These are phyloP conservation scores for Hypotaenidia okinawae DNA, from an alignment of 2,797 vertebrate genomes.

Conservation along the genomic window DNA sequence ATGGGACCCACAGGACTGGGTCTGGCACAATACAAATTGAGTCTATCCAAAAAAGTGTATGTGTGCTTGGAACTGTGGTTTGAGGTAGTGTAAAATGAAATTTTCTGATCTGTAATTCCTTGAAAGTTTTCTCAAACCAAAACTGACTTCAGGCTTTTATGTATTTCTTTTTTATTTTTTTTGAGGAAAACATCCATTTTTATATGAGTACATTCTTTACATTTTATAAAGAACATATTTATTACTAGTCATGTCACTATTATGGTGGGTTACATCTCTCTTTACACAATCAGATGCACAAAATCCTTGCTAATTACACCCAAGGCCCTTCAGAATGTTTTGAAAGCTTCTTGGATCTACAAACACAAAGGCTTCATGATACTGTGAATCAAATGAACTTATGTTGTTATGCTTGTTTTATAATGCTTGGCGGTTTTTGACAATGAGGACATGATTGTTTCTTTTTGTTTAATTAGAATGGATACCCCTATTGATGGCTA, in stretches of 20 bases:
- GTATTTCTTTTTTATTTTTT: too few species aligned
- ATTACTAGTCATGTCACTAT: neutral
- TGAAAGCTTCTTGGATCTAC: neutral
- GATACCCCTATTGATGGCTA: too few species aligned
- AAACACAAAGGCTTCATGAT: neutral
- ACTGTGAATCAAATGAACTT: neutral
- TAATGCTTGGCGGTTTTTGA: neutral
- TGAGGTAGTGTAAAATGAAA: neutral
- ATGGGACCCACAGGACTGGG: neutral
- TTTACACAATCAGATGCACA: neutral
- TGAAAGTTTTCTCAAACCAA: neutral
- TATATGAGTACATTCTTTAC: neutral
- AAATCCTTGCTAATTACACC: neutral
- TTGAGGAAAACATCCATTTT: neutral
- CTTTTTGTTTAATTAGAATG: neutral
- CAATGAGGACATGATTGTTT: neutral
- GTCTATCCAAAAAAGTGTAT: neutral
- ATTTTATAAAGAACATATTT: neutral
- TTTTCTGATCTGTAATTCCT: neutral
- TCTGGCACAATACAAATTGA: neutral
- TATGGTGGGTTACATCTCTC: neutral
- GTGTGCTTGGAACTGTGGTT: neutral
- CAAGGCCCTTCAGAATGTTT: neutral
- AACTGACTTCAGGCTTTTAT: neutral
- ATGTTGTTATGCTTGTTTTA: neutral